A percentile compares a stretch with the other conserved stretches of the same genome.
Conservation (phyloP, 37 sponge, comb jelly and placozoan genomes). For the Amphimedon queenslandica region DNA sequence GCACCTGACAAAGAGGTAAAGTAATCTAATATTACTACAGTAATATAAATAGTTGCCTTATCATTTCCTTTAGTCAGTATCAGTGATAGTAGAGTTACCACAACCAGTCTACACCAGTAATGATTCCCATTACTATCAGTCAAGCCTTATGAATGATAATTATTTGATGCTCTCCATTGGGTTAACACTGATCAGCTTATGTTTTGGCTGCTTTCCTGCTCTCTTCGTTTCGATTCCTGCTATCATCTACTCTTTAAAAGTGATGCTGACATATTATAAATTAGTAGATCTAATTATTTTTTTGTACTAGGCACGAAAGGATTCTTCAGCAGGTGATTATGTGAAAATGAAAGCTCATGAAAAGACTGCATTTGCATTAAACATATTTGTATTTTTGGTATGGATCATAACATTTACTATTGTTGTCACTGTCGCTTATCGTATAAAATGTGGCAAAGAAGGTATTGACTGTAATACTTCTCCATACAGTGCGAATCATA, state of each 20-base stretch:
- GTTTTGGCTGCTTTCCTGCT: not conserved
- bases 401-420: not conserved
- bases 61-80: not conserved
- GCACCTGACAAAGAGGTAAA: not conserved
- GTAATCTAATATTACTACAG: not conserved
- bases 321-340: not conserved
- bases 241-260: not conserved
- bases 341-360: not conserved
- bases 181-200: not conserved
- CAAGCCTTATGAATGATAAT: not conserved
- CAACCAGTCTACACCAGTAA: not conserved
- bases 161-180: not conserved
- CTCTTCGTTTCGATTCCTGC: not conserved
- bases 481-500: too few relatives aligned
- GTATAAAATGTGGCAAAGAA: not conserved
- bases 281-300: too few relatives aligned
- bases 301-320: not conserved
- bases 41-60: not conserved
- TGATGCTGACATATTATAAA: too few relatives aligned
- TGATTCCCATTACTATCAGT: not conserved
- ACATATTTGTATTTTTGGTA: not conserved
- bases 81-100: not conserved
- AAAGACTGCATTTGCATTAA: not conserved
- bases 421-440: not conserved
- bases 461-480: not conserved